A percentile compares a stretch with the other conserved stretches of the same genome.
Conservation (phyloP, 2,888 invertebrate genomes). For the Drosophila neotestacea region DNA sequence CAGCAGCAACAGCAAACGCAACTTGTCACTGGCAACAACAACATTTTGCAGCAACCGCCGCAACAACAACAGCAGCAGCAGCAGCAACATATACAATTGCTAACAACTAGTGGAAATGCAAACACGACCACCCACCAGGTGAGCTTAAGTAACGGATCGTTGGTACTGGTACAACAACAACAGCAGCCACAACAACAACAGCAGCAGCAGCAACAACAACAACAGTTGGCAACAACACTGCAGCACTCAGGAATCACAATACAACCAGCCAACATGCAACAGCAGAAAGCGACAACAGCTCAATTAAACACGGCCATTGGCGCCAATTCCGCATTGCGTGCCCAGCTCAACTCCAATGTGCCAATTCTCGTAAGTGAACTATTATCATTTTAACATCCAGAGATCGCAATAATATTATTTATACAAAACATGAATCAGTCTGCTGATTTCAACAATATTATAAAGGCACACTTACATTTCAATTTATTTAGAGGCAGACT, state of each 20-base stretch:
- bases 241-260: slow-evolving; percentile 83
- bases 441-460: too few relatives aligned
- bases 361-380: slow-evolving; percentile 89
- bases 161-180: slow-evolving; percentile 84
- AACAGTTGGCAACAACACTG: slow-evolving; percentile 67
- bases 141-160: slow-evolving; percentile 84
- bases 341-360: slow-evolving; percentile 85
- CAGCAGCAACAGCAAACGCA: slow-evolving; percentile 68
- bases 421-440: background rate
- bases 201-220: slow-evolving; percentile 62
- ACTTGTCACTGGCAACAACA: slow-evolving; percentile 58
- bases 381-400: background rate
- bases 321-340: slow-evolving; percentile 84
- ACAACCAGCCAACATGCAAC: slow-evolving; percentile 83
- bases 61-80: slow-evolving; percentile 38
- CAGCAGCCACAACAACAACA: slow-evolving; percentile 54
- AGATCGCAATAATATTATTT: background rate
- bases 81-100: slow-evolving; percentile 78
- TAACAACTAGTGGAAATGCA: slow-evolving; percentile 55
- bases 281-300: slow-evolving; percentile 49
- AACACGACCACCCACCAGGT: slow-evolving; percentile 82
- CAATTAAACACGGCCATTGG: slow-evolving; percentile 83
- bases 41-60: slow-evolving; percentile 55
- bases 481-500: too few relatives aligned
- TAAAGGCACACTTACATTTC: too few relatives aligned